Conservation (phyloP, 2,888 invertebrate species). For the Baronia brevicornis region DNA sequence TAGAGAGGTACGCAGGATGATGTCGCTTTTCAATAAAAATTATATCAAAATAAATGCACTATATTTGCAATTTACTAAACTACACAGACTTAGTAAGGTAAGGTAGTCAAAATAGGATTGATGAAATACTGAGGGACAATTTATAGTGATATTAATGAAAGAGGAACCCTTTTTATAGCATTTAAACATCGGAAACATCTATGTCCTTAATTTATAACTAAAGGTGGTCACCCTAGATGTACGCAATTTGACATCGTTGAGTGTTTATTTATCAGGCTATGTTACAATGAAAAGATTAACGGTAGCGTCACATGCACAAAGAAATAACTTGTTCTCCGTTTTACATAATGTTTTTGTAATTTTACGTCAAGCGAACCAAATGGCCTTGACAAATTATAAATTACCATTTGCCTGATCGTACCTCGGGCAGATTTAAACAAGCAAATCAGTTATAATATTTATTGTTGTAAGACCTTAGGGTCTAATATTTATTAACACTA, state of each 20-base stretch:
- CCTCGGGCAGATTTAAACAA: neutral
- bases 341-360: constrained; percentile 18
- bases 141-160: too few species aligned
- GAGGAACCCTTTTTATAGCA: neutral
- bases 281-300: constrained; percentile 37
- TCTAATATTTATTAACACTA: too few species aligned
- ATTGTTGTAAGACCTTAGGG: too few species aligned
- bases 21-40: too few species aligned
- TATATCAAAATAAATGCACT: too few species aligned
- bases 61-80: too few species aligned
- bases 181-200: neutral
- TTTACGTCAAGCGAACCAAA: constrained; percentile 5
- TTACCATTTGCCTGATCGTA: neutral
- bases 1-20: too few species aligned
- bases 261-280: constrained; percentile 47
- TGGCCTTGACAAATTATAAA: constrained; percentile 2
- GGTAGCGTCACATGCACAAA: constrained; percentile 23
- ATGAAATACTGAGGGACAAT: too few species aligned
- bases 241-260: constrained; percentile 29
- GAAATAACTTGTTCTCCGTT: constrained; percentile 17
- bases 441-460: too few species aligned
- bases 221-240: constrained; percentile 38
- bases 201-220: constrained; percentile 48
- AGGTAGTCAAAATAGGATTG: too few species aligned
- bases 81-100: too few species aligned